Percentiles rank a stretch among this genome's conserved stretches.
phyloP scores from a whole-genome alignment of 2,888 invertebrate species.

The Drosophila robusta region DNA sequence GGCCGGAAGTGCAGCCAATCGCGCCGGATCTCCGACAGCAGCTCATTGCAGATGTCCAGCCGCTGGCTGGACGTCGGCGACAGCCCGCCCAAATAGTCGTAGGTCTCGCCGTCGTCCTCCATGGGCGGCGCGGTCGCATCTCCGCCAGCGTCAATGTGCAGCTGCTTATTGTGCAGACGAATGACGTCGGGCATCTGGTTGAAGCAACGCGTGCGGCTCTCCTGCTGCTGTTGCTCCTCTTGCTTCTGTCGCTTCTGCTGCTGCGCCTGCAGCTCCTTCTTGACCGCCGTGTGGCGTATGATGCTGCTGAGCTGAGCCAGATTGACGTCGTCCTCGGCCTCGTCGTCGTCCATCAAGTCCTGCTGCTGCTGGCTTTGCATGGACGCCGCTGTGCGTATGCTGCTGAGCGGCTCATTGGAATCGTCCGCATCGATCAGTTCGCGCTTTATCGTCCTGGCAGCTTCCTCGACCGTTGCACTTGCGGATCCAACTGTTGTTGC shows the following conservation, averaged over 20 bases:
- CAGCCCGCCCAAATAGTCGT: slow-evolving; percentile 73
- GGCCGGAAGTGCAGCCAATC: slow-evolving; percentile 85
- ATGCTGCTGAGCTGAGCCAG: slow-evolving; percentile 84
- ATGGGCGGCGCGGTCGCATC: slow-evolving; percentile 11
- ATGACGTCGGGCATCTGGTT: slow-evolving; percentile 82
- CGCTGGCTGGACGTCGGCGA: slow-evolving; percentile 82
- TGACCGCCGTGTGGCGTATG: slow-evolving; percentile 80
- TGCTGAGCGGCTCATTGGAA: slow-evolving; percentile 82
- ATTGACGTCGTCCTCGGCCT: slow-evolving; percentile 84
- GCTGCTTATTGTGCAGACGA: slow-evolving; percentile 65
- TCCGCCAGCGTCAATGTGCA: slow-evolving; percentile 52
- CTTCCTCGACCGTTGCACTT: slow-evolving; percentile 49
- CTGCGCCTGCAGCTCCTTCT: slow-evolving; percentile 75
- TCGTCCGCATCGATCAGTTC: slow-evolving; percentile 83
- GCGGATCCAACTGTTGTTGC: slow-evolving; percentile 42
- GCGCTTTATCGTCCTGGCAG: slow-evolving; percentile 80
- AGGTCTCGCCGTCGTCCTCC: slow-evolving; percentile 53
- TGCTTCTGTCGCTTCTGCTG: slow-evolving; percentile 47
- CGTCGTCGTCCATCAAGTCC: slow-evolving; percentile 64
- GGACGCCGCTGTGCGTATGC: slow-evolving; percentile 67
- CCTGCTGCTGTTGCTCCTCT: slow-evolving; percentile 39
- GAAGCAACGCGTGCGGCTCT: slow-evolving; percentile 51
- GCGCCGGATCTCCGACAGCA: slow-evolving; percentile 83
- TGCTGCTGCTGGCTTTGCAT: slow-evolving; percentile 36
- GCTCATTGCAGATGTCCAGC: slow-evolving; percentile 82